Evolutionary conservation across 2,888 invertebrate species (phyloP).

Genomic region (Nemotelus nigrinus): DNA sequence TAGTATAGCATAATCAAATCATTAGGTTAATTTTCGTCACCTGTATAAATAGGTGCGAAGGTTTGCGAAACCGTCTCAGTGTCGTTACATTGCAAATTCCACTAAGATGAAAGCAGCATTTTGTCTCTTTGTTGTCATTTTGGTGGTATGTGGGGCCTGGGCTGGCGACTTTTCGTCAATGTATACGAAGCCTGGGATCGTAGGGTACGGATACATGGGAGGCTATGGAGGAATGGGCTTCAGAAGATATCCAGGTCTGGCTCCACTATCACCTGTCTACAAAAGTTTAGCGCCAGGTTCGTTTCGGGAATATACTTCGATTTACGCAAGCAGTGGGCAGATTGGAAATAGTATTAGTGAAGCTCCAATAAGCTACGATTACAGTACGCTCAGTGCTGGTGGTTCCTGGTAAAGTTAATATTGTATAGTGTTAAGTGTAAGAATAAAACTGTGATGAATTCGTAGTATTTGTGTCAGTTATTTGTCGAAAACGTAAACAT

Average conservation of each 20-base stretch:
- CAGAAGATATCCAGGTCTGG: neutral
- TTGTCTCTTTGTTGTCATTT: slow-evolving; percentile 10
- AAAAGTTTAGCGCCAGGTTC: neutral
- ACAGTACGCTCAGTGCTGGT: too few species aligned
- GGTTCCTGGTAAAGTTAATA: too few species aligned
- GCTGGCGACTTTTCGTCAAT: neutral
- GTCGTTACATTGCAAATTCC: slow-evolving; percentile 13
- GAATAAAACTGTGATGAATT: too few species aligned
- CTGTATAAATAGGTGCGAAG: slow-evolving; percentile 24
- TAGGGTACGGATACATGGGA: neutral
- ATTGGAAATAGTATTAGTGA: too few species aligned
- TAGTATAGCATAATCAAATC: neutral
- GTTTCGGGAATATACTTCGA: neutral
- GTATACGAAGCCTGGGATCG: slow-evolving; percentile 2
- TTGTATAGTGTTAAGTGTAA: too few species aligned
- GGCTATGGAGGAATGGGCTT: slow-evolving; percentile 14
- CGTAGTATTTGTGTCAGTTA: too few species aligned
- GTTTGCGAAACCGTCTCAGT: slow-evolving; percentile 16
- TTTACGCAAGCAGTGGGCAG: too few species aligned
- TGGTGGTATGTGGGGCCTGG: neutral
- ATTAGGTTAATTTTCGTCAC: slow-evolving; percentile 12
- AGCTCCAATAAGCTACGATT: too few species aligned
- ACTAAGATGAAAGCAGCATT: slow-evolving; percentile 13
- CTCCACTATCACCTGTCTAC: neutral
- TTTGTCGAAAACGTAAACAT: too few species aligned